A percentile compares a stretch with the other conserved stretches of the same genome.
These are phyloP conservation scores for Ciconia boyciana DNA, from an alignment of 2,113 vertebrate genomes.

Conservation along the genomic window DNA sequence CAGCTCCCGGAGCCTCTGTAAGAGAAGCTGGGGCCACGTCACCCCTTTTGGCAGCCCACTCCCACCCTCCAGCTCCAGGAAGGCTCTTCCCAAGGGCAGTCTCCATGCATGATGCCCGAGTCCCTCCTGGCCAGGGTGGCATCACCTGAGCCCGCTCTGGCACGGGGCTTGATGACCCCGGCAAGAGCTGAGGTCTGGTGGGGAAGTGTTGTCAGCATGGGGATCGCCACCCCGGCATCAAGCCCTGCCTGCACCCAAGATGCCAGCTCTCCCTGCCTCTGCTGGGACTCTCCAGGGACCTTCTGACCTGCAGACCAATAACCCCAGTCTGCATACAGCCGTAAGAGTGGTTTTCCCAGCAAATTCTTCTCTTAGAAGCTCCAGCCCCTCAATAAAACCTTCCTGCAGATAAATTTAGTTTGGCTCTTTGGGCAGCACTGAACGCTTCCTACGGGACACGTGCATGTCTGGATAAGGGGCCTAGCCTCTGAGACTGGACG, in stretches of 20 bases:
- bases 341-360: neutral
- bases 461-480: accelerated
- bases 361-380: neutral
- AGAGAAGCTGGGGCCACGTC: neutral
- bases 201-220: accelerated
- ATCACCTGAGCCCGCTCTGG: neutral
- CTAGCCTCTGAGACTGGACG: neutral
- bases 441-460: neutral
- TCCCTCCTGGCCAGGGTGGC: neutral
- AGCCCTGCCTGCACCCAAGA: neutral
- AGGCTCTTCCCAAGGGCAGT: neutral
- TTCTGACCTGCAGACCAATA: neutral
- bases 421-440: neutral
- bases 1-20: conserved; percentile 69
- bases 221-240: neutral
- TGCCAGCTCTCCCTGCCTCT: neutral
- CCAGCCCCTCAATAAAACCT: neutral
- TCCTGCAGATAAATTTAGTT: neutral
- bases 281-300: neutral
- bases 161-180: accelerated
- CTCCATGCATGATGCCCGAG: accelerated
- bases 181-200: neutral
- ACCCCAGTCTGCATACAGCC: neutral
- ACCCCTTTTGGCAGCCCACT: accelerated
- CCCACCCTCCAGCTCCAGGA: neutral